Base-by-base conservation (phyloP, 2,113 vertebrate species). In the Pithys albifrons region DNA sequence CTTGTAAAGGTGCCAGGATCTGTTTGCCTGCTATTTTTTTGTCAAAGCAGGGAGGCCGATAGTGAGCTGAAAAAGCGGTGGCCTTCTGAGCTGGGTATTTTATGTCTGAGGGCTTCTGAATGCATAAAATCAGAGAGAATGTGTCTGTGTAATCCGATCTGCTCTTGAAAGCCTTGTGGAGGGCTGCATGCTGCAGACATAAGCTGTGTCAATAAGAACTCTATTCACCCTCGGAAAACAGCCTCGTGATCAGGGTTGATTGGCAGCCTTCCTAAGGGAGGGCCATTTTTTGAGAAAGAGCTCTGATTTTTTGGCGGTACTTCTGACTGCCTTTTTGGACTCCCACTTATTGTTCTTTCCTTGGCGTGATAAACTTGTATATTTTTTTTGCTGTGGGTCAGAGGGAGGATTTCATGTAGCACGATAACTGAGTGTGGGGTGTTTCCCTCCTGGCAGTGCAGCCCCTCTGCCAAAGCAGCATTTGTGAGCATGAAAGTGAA, bases 181-280 rank as follows among this genome's bases (percentile, higher is more conserved):
- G 95, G 79, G 93, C 92, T 71, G 93, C 96, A 70, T 89, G 96
- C 95, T 95, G 86, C 93, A 96, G 86, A 96, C 96, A 94, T 94
- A 94, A 94, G 95, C 92, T 89, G 78, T 97, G 91, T 97, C 96
- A 97, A 64, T 97, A 97, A 93, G 95, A 80, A 88, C 93, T 95
- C 88, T 95, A 94, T 96, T 93, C 90, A 94, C 93, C 95, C 96
- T 97, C 57, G n/a, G 94, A 96, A 97, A 95, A 85, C 92, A 96
- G 91, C 95, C 89, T 96, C 95, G 85, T 95, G 96, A 94, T 83
- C 88, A 12, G 70, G 66, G 91, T 90, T 95, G 95, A 96, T 92
- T 97, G 96, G 95, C 97, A 95, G 83, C 23, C 81, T 92, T 91
- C 93, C 81, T 39, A 81, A 96, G 89, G 82, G 91, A 96, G 82